Evolutionary conservation across 2,888 invertebrate genomes (phyloP), one percentile per base, ranked within the genome.

Genomic region (Hoplodrina blanda): DNA sequence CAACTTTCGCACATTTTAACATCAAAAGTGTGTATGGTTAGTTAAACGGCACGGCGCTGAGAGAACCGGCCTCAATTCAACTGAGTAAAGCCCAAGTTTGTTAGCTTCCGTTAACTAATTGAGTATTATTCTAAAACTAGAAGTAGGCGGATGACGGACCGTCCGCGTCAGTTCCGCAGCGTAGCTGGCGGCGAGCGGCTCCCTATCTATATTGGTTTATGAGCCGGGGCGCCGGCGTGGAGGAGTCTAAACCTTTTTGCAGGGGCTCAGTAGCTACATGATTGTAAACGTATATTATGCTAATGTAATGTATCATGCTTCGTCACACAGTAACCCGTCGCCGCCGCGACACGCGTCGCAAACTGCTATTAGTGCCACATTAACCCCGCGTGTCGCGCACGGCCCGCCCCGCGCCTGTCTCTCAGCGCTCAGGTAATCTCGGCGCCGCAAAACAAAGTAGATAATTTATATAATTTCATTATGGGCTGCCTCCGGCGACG

Each of bases 391-490:
- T 63, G 64, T 37, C 50, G 11, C 73, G n/a, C 17, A 13, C 15
- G 7, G 19, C 44, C 44, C 52, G 56, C 46, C 5, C 5, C 33
- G n/a, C 15, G 44, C 6, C 25, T 25, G 25, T 25, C 50, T 13
- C 73, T 13, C 19, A n/a, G n/a, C n/a, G 46, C 17, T 41, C 41
- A 79, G 80, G 78, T 66, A 56, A 61, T 73, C 74, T 57, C 60
- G 25, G 56, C 10, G 46, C 25, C 44, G 25, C 60, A 37, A 61
- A 73, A 73, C 78, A 73, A 64, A 75, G 30, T 63, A 61, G 55
- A 46, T 61, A 53, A 61, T 74, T 52, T 17, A 77, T 78, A 59
- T 77, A 59, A 74, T 77, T 77, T 62, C 17, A 62, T 74, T 62
- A 30, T 2, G 46, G 19, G 33, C 37, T 20, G 55, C 20, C 69